phyloP scores from a whole-genome alignment of 2,113 vertebrate species.

The Numenius arquata region DNA sequence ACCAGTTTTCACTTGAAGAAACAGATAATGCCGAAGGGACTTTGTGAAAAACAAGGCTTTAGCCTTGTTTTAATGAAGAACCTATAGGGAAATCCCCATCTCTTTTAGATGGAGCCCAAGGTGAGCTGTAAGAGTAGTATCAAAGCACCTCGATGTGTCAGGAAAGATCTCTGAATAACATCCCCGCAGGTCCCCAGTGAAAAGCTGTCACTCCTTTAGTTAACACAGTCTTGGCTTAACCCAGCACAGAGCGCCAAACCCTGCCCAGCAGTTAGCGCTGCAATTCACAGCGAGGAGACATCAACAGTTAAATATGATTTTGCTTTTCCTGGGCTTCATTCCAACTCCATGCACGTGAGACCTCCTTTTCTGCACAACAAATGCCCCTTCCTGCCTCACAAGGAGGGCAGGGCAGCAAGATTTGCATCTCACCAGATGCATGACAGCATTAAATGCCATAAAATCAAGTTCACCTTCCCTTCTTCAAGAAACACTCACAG shows the following conservation, averaged over 20 bases:
- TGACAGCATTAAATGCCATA: neutral
- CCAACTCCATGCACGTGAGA: neutral
- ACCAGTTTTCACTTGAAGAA: neutral
- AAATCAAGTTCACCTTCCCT: neutral
- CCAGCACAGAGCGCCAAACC: fast-evolving
- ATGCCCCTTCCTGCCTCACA: neutral
- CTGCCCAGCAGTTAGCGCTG: neutral
- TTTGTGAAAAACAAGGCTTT: neutral
- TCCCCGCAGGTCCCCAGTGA: neutral
- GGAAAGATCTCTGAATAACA: neutral
- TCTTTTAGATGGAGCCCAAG: neutral
- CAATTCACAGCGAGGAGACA: neutral
- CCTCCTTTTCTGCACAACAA: neutral
- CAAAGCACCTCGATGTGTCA: neutral
- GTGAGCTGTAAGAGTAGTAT: neutral
- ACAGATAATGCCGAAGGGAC: neutral
- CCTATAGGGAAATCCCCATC: neutral
- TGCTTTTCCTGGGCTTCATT: neutral
- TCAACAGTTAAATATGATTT: neutral
- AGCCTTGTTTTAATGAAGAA: neutral
- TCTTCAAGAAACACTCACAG: neutral
- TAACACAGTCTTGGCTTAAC: neutral
- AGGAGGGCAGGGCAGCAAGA: neutral
- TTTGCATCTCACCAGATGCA: fast-evolving
- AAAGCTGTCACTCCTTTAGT: neutral